Conservation (phyloP, 1,140 invertebrate species). For the Episyrphus balteatus region DNA sequence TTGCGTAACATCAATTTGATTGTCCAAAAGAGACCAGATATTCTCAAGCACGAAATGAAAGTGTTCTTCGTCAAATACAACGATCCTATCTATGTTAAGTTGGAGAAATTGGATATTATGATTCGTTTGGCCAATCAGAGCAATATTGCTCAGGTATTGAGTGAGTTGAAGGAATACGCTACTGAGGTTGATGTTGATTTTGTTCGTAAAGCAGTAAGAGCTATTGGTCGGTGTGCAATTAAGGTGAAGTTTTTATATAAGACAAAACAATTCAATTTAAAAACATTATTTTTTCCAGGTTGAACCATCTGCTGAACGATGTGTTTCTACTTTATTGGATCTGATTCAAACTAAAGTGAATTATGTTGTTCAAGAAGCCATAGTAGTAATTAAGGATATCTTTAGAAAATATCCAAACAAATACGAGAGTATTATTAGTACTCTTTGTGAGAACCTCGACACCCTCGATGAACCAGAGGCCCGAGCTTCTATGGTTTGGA, state of each 20-base stretch:
- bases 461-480: slow-evolving; percentile 99
- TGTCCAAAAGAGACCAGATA: slow-evolving; percentile 97
- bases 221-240: slow-evolving; percentile 97
- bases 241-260: slow-evolving; percentile 51
- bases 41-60: slow-evolving; percentile 99
- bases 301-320: slow-evolving; percentile 95
- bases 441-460: slow-evolving; percentile 97
- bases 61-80: slow-evolving; percentile 99
- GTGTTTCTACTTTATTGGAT: slow-evolving; percentile 96
- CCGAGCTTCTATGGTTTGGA: slow-evolving; percentile 99
- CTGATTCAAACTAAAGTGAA: slow-evolving; percentile 99
- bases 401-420: slow-evolving; percentile 99
- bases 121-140: slow-evolving; percentile 94
- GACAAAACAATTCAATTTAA: neutral
- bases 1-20: slow-evolving; percentile 98
- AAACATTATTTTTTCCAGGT: slow-evolving; percentile 39
- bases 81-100: slow-evolving; percentile 99
- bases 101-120: slow-evolving; percentile 99
- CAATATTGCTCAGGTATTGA: slow-evolving; percentile 97
- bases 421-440: slow-evolving; percentile 99
- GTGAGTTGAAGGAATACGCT: slow-evolving; percentile 98
- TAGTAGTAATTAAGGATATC: slow-evolving; percentile 99
- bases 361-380: slow-evolving; percentile 99
- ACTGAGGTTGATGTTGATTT: slow-evolving; percentile 99
- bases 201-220: slow-evolving; percentile 94